Evolutionary conservation across 2,888 invertebrate genomes (phyloP).

Genomic region (Drosophila engyochracea): DNA sequence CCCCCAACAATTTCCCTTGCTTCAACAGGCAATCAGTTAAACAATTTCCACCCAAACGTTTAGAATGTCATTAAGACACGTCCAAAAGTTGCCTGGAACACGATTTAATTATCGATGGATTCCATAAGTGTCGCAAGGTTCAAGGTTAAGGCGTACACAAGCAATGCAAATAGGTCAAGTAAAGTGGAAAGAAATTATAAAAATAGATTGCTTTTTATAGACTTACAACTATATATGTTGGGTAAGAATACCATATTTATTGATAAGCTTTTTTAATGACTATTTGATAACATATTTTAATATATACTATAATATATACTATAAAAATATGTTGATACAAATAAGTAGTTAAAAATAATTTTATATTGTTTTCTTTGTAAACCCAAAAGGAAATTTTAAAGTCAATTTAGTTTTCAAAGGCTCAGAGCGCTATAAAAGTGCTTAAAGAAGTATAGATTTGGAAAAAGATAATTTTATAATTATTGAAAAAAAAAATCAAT

Average conservation of each 20-base stretch:
- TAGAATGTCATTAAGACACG: constrained; percentile 21
- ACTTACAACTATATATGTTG: background rate
- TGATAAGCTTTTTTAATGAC: background rate
- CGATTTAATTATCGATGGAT: constrained; percentile 33
- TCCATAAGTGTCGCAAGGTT: background rate
- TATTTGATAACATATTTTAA: background rate
- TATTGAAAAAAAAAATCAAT: background rate
- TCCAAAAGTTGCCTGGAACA: constrained; percentile 24
- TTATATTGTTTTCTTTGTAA: background rate
- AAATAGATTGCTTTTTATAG: background rate
- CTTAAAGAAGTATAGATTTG: background rate
- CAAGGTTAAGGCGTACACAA: constrained; percentile 35
- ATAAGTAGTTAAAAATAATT: background rate
- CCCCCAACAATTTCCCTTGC: constrained; percentile 2
- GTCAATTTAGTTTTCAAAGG: background rate
- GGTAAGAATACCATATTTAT: background rate
- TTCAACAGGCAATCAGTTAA: background rate
- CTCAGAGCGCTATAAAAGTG: background rate
- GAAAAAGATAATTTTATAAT: background rate
- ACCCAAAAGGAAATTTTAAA: background rate
- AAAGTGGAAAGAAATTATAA: constrained; percentile 9
- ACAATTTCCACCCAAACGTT: constrained; percentile 23
- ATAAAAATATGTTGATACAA: background rate
- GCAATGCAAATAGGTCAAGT: background rate
- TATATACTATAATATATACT: background rate